phyloP scores from a whole-genome alignment of 2,797 vertebrate species.

The Lates japonicus region DNA sequence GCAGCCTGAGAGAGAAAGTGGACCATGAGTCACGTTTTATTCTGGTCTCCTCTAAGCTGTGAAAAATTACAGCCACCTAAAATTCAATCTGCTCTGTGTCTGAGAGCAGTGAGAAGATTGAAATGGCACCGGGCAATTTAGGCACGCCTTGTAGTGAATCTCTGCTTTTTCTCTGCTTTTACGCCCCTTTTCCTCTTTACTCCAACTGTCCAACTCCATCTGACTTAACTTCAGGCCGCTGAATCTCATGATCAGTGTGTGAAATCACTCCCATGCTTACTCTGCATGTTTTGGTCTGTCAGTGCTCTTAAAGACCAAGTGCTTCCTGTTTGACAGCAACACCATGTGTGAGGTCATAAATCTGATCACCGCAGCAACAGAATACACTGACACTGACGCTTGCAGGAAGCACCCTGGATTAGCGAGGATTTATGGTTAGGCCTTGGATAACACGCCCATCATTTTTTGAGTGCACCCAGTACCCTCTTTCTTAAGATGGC shows the following conservation, averaged over 20 bases:
- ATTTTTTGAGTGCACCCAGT: constrained; percentile 47
- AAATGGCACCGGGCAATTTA: constrained; percentile 57
- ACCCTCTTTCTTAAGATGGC: constrained; percentile 45
- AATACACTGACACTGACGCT: constrained; percentile 66
- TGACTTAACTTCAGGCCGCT: neutral
- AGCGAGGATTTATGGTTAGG: constrained; percentile 71
- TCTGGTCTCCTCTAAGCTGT: constrained; percentile 55
- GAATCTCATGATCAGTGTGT: constrained; percentile 36
- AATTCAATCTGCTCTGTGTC: constrained; percentile 66
- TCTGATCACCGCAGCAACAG: constrained; percentile 71
- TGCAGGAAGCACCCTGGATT: constrained; percentile 79
- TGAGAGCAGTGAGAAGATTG: constrained; percentile 45
- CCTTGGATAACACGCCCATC: constrained; percentile 52
- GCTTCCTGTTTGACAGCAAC: constrained; percentile 69
- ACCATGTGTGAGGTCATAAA: constrained; percentile 84
- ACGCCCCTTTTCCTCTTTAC: constrained; percentile 9
- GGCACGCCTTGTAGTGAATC: constrained; percentile 23
- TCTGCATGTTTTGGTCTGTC: constrained; percentile 44
- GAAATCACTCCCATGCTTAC: constrained; percentile 54
- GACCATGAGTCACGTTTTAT: constrained; percentile 62
- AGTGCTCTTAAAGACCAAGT: constrained; percentile 46
- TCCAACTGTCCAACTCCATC: constrained; percentile 29
- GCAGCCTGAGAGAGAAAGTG: constrained; percentile 23
- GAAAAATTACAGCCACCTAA: constrained; percentile 66
- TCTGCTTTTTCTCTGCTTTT: constrained; percentile 55